Conservation (phyloP, 2,113 vertebrate species). For the Gorsachius goisagi region DNA sequence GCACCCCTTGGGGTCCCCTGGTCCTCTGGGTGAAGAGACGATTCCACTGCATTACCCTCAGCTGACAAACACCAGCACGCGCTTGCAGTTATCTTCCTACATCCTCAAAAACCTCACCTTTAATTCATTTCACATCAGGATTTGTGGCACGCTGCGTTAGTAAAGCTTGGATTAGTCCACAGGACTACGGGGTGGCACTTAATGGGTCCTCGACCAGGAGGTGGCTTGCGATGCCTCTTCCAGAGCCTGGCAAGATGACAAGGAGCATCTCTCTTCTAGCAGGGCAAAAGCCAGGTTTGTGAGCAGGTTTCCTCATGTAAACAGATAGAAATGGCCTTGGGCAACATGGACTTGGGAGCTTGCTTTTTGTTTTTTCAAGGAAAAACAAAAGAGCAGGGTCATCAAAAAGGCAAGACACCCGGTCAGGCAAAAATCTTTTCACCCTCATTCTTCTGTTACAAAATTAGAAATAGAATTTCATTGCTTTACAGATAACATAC, state of each 20-base stretch:
- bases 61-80: not conserved
- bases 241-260: not conserved
- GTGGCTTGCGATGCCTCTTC: not conserved
- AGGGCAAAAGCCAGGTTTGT: not conserved
- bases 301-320: not conserved
- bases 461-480: not conserved
- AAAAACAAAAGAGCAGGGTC: not conserved
- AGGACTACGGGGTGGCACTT: not conserved
- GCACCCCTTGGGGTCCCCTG: too few species aligned
- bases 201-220: not conserved
- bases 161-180: not conserved
- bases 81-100: not conserved
- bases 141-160: accelerated
- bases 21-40: not conserved
- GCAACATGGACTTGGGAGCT: not conserved
- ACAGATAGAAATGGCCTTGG: not conserved
- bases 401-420: not conserved
- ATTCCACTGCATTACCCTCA: not conserved
- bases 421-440: not conserved
- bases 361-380: not conserved
- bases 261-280: not conserved
- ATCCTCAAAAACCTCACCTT: not conserved
- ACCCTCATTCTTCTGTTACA: not conserved
- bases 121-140: not conserved
- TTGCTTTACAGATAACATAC: not conserved